A percentile compares a stretch with the other conserved stretches of the same genome.
Evolutionary conservation across 2,888 invertebrate species (phyloP).

Genomic region (Drosophila anomalata): DNA sequence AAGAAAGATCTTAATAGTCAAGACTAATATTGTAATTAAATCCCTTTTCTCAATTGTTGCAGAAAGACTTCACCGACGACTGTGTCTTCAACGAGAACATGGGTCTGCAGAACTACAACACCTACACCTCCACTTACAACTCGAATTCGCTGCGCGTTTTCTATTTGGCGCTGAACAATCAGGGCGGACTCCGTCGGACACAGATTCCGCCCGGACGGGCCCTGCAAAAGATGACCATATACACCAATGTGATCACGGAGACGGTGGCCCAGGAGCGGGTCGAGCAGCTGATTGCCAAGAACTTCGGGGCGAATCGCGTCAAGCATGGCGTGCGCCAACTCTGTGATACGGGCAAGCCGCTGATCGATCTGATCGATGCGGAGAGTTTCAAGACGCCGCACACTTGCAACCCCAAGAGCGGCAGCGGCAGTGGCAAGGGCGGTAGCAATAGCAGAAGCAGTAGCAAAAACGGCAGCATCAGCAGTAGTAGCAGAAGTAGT

Average conservation of each 20-base stretch:
- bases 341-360: conserved; percentile 84
- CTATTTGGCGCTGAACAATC: conserved; percentile 91
- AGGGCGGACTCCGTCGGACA: conserved; percentile 89
- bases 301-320: conserved; percentile 84
- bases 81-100: conserved; percentile 95
- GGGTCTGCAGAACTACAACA: conserved; percentile 93
- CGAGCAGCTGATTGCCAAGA: conserved; percentile 85
- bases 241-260: conserved; percentile 89
- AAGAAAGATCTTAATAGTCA: too few relatives aligned
- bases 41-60: conserved; percentile 85
- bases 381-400: conserved; percentile 84
- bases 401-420: conserved; percentile 80
- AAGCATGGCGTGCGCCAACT: conserved; percentile 84
- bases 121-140: conserved; percentile 91
- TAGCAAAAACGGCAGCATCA: conserved; percentile 46
- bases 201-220: conserved; percentile 88
- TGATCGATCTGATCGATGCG: conserved; percentile 82
- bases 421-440: conserved; percentile 54
- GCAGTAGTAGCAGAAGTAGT: conserved; percentile 51
- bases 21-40: not conserved
- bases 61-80: conserved; percentile 93
- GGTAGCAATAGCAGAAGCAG: conserved; percentile 52
- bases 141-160: conserved; percentile 89
- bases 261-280: conserved; percentile 85
- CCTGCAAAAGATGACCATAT: conserved; percentile 90